Base-by-base conservation (phyloP, 2,113 vertebrate genomes). In the Psophia crepitans region DNA sequence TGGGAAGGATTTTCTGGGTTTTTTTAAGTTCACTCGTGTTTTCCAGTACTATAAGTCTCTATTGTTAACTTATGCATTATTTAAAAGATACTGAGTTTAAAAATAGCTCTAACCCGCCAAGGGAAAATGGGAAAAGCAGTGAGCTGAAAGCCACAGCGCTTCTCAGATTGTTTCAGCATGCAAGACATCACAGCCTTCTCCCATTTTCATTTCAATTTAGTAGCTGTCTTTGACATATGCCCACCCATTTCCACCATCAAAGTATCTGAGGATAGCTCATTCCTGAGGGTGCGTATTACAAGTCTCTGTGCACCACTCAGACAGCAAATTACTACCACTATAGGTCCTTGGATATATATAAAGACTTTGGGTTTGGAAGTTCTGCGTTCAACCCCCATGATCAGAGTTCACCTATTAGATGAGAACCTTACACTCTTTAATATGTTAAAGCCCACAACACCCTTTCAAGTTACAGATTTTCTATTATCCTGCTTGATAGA, bases 31-130 rank as follows among this genome's bases (percentile, higher is more conserved):
- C 76, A 63, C 57, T 77, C 0, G 5, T 90, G 85, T 53, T 79
- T 78, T 71, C 69, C 97, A 91, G 94, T 79, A 84, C 74, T 92
- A 30, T 82, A 96, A 91, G 53, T 85, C 89, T 96, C 95, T 92
- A 95, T 95, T 96, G 96, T 95, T 97, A 97, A 93, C 92, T 92
- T 95, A 91, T 97, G 89, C 95, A 97, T 97, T 96, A 97, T 97
- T 97, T 91, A 97, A 95, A 92, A 95, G 95, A 95, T 33, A 76
- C 79, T 2, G 44, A 60, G 95, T 91, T 95, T 97, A 97, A 97
- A 97, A 97, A 97, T 97, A 97, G 95, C 92, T 96, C 83, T 87
- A 89, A 91, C 84, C 63, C 37, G 0, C 57, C 70, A 80, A 90
- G 91, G 97, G 94, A 94, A 96, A 94, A 93, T 20, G 76, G 79